Base-by-base conservation (phyloP, 2,113 vertebrate genomes). In the Riparia riparia region DNA sequence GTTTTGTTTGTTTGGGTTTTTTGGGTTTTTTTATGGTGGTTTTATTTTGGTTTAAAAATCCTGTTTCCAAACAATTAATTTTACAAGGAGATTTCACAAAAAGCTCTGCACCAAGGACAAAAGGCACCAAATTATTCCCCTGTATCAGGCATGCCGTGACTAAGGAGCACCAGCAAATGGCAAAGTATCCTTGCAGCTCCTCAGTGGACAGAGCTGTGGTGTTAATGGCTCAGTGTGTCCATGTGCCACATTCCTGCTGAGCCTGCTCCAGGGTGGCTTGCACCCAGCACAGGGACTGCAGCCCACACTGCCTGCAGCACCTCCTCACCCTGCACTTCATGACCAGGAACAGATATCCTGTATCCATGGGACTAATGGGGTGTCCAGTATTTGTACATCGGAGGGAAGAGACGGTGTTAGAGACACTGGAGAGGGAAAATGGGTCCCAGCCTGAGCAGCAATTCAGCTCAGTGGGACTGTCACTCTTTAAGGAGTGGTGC, bases 201-300 rank as follows among this genome's bases (percentile, higher is more conserved):
- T 34, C 32, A 21, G 41, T 17, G n/a, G 8, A 10, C n/a, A 66
- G 45, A 20, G 2, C 2, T 2, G 5, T 24, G 32, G 24, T 6
- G 18, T 34, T 2, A 6, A 8, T 26, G 22, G 4, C 57, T n/a
- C 37, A 5, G 4, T 6, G 51, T 32, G 60, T 8, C 54, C 7
- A 0, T 25, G 26, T 41, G 73, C 49, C 39, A 1, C 32, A 9
- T 37, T 17, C 37, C 61, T 3, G 2, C 6, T 7, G 50, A 61
- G 12, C 42, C 69, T 49, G 70, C 37, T 44, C 7, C 3, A 21
- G 49, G 28, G 24, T 90, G 91, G 49, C 41, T 56, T 9, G 56
- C 32, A 9, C 51, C 14, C 29, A 4, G 66, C 2, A 26, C 9
- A 16, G 34, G 12, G 10, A 8, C 53, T 15, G 42, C 73, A 53